A percentile compares a stretch with the other conserved stretches of the same genome.
phyloP scores from a whole-genome alignment of 2,888 invertebrate genomes.

The Cheilosia vernalis region DNA sequence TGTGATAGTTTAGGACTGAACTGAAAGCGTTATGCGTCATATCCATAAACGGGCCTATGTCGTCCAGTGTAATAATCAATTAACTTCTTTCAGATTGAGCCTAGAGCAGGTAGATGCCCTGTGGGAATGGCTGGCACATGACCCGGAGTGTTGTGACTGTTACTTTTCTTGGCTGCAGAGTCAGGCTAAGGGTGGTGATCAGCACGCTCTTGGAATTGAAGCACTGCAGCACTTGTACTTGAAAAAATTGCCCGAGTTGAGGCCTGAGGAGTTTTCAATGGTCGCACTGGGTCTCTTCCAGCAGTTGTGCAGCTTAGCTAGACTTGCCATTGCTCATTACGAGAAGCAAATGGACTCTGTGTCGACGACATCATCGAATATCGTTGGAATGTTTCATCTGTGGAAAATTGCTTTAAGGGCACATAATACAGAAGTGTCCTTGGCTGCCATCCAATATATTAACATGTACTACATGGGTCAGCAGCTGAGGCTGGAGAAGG shows the following conservation, averaged over 20 bases:
- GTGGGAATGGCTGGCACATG: slow-evolving; percentile 95
- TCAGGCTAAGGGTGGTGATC: slow-evolving; percentile 95
- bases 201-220: slow-evolving; percentile 94
- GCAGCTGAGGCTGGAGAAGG: slow-evolving; percentile 94
- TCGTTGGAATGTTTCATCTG: slow-evolving; percentile 95
- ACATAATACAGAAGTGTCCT: slow-evolving; percentile 95
- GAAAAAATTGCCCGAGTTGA: slow-evolving; percentile 93
- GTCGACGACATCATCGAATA: slow-evolving; percentile 84
- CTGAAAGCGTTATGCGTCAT: too few species aligned
- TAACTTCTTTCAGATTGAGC: slow-evolving; percentile 85
- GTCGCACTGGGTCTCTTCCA: slow-evolving; percentile 95
- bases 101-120: slow-evolving; percentile 95
- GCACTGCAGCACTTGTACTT: slow-evolving; percentile 94
- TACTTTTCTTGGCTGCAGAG: slow-evolving; percentile 96
- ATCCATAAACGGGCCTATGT: too few species aligned
- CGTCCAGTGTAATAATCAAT: too few species aligned
- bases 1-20: background rate
- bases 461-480: slow-evolving; percentile 97
- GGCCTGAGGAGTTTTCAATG: slow-evolving; percentile 95
- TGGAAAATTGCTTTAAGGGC: slow-evolving; percentile 97
- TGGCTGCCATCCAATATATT: slow-evolving; percentile 96
- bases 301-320: slow-evolving; percentile 93
- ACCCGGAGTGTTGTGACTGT: slow-evolving; percentile 94
- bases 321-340: slow-evolving; percentile 90
- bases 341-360: slow-evolving; percentile 83